Evolutionary conservation across 2,113 vertebrate species (phyloP).

Genomic region (Fulmarus glacialis): DNA sequence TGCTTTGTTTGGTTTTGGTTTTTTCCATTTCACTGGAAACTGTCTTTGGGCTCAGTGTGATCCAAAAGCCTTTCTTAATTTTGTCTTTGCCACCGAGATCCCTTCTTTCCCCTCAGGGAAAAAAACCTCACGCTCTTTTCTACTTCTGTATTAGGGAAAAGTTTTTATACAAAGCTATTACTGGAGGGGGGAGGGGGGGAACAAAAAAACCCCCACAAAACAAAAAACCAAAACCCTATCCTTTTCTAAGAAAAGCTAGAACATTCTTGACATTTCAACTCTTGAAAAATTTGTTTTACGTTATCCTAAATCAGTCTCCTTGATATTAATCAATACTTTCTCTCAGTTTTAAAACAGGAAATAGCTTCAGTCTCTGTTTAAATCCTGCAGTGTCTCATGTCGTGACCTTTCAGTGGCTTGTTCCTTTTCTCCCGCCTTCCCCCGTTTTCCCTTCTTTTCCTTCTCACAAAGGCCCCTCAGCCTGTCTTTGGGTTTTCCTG

Average conservation of each 20-base stretch:
- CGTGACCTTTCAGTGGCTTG: slow-evolving; percentile 44
- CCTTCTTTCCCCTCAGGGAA: background rate
- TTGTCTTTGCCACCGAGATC: background rate
- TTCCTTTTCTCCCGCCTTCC: background rate
- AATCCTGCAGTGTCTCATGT: slow-evolving; percentile 17
- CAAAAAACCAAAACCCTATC: background rate
- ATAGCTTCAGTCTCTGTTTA: slow-evolving; percentile 66
- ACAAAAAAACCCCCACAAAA: too few species aligned
- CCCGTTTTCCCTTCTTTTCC: background rate
- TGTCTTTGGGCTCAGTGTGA: background rate
- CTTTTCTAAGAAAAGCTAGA: background rate
- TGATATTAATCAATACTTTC: slow-evolving; percentile 62
- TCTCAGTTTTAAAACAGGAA: slow-evolving; percentile 64
- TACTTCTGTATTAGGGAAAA: background rate
- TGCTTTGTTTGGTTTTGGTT: background rate
- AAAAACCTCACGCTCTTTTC: background rate
- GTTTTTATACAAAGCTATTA: background rate
- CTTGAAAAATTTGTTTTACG: background rate
- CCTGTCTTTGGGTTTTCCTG: background rate
- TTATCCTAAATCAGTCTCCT: slow-evolving; percentile 18
- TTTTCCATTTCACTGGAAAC: background rate
- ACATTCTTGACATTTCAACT: background rate
- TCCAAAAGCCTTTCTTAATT: background rate
- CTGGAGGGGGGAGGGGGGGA: background rate
- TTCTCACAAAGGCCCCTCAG: background rate